Conservation (phyloP, 2,113 vertebrate species). For the Pithys albifrons region DNA sequence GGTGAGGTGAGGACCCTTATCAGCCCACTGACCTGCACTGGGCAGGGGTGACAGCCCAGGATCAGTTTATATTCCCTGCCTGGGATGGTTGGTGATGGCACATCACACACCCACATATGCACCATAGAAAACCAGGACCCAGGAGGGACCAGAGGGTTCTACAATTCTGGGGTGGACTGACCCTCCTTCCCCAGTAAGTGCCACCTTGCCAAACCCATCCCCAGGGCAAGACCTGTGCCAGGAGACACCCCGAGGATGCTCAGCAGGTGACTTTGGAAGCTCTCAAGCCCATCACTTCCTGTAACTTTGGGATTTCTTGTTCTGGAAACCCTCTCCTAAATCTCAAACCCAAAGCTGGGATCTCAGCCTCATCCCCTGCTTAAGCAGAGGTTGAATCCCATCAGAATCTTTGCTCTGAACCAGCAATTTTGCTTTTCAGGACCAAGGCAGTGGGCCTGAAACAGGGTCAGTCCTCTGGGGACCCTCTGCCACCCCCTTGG, state of each 20-base stretch:
- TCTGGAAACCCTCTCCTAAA: neutral
- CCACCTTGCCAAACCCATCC: too few relatives aligned
- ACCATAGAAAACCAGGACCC: neutral
- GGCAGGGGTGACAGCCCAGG: neutral
- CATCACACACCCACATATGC: neutral
- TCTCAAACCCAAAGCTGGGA: neutral
- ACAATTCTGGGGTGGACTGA: neutral
- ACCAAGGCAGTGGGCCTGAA: neutral
- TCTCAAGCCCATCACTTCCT: neutral
- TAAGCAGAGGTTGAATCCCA: neutral
- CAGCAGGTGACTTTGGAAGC: neutral
- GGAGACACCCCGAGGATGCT: neutral
- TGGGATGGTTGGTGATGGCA: neutral
- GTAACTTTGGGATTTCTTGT: neutral
- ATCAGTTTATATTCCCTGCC: neutral
- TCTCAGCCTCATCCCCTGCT: neutral
- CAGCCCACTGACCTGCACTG: neutral
- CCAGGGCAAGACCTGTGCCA: neutral
- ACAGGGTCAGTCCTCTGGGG: neutral
- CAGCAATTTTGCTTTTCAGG: neutral
- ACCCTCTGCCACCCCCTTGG: neutral
- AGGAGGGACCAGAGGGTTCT: neutral
- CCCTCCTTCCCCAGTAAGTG: fast-evolving
- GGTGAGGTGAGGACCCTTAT: neutral
- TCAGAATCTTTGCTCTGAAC: neutral